Evolutionary conservation across 2,888 invertebrate genomes (phyloP).

Genomic region (Dermolepida albohirtum): DNA sequence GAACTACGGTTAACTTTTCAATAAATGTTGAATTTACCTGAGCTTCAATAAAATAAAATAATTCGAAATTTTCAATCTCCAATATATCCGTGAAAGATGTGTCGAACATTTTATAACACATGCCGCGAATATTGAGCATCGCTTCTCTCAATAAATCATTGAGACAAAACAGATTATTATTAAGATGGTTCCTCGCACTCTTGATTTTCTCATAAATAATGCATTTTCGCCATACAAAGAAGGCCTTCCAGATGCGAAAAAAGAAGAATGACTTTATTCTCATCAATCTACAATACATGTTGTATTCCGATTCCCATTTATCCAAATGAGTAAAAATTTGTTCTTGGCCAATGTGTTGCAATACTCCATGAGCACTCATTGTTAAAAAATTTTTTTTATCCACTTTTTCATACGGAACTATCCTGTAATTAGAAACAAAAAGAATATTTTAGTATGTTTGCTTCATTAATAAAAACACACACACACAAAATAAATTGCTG

Average conservation of each 20-base stretch:
- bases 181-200: conserved; percentile 70
- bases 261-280: conserved; percentile 77
- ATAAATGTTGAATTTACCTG: conserved; percentile 66
- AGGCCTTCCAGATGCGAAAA: conserved; percentile 83
- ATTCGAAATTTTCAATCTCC: conserved; percentile 66
- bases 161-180: conserved; percentile 78
- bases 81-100: conserved; percentile 73
- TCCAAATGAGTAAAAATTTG: conserved; percentile 82
- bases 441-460: not conserved
- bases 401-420: conserved; percentile 77
- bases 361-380: conserved; percentile 84
- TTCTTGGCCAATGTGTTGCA: conserved; percentile 79
- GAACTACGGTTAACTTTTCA: no score
- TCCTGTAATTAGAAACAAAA: conserved; percentile 12
- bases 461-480: not conserved
- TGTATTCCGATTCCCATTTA: conserved; percentile 86
- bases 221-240: conserved; percentile 80
- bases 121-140: conserved; percentile 76
- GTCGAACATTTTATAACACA: conserved; percentile 74
- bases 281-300: conserved; percentile 81
- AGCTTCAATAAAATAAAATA: conserved; percentile 78
- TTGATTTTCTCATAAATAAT: conserved; percentile 77
- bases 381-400: conserved; percentile 82
- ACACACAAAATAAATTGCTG: no score
- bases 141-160: conserved; percentile 80